Base-by-base conservation (phyloP, 2,888 invertebrate genomes). In the Punctoribates punctum region DNA sequence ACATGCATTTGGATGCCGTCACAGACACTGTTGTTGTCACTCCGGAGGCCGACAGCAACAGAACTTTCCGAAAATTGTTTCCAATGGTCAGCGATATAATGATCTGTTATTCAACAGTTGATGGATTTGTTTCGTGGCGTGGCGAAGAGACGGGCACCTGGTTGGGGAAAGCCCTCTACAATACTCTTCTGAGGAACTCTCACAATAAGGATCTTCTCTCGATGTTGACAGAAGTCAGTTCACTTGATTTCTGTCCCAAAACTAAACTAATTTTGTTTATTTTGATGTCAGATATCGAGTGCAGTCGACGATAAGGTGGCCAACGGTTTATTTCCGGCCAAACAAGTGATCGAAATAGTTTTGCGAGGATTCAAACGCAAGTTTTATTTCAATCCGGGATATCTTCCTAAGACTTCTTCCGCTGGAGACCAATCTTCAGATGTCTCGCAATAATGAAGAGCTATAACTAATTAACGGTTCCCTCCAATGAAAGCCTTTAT, bases 341-440 rank as follows among this genome's bases (percentile, higher is more conserved):
- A 78, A 65, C 80, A 80, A 77, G 77, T 77, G 29, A 75, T 79
- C 8, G 80, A 80, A 74, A n/a, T 73, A 27, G 62, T 42, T 15
- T 73, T 76, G 5, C 27, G 77, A 13, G 79, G 79, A 15, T 80
- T 78, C 77, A 75, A 51, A 11, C 77, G 77, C 48, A 75, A 73
- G 15, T 77, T 80, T n/a, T 80, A 74, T 57, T 80, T 80, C 62
- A 80, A 80, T 78, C 80, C 80, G 15, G 80, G 80, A 20, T 67
- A 67, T 62, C 1, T 57, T 25, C 25, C 2, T 23, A 51, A 4
- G n/a, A 2, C 51, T 20, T 17, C 17, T n/a, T n/a, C 8, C n/a
- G n/a, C n/a, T n/a, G 51, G 13, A 5, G 11, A 13, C 6, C 5
- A 20, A 8, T n/a, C 51, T n/a, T 20, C 5, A 6, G 51, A 5